Conservation (phyloP, 1,140 invertebrate species). For the Drosophila albomicans region DNA sequence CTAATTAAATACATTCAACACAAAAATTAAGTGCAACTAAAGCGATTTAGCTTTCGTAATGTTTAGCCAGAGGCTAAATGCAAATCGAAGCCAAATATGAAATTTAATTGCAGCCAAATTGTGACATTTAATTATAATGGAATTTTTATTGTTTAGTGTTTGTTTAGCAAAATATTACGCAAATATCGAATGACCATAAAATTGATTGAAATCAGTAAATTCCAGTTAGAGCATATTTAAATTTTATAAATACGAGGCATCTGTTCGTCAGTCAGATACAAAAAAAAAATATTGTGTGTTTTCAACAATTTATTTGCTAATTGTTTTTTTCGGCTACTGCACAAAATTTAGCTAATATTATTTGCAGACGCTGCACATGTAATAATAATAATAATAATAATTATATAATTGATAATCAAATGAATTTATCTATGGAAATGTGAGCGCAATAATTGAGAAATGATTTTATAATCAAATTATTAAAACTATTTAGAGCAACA, state of each 20-base stretch:
- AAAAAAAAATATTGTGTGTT: not conserved
- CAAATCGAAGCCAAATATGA: conserved; percentile 6
- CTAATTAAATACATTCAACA: conserved; percentile 49
- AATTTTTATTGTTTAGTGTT: conserved; percentile 14
- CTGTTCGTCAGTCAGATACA: not conserved
- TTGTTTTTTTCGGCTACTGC: conserved; percentile 4
- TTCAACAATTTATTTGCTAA: conserved; percentile 2
- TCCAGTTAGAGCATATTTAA: not conserved
- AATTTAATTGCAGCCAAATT: conserved; percentile 31
- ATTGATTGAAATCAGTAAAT: no score
- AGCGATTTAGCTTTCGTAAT: conserved; percentile 24
- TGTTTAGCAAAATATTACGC: not conserved
- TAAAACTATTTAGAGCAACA: conserved; percentile 23
- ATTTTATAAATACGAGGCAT: not conserved
- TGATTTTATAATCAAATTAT: conserved; percentile 53
- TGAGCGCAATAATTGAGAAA: conserved; percentile 32
- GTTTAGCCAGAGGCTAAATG: conserved; percentile 6
- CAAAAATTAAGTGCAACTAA: conserved; percentile 39
- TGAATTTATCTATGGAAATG: conserved; percentile 26
- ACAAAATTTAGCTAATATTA: not conserved
- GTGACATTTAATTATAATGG: conserved; percentile 36
- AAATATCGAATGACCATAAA: not conserved
- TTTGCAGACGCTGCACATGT: not conserved
- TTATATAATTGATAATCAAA: conserved; percentile 34
- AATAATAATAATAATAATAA: conserved; percentile 23